Base-by-base conservation (phyloP, 2,113 vertebrate genomes). In the Bolborhynchus lineola region DNA sequence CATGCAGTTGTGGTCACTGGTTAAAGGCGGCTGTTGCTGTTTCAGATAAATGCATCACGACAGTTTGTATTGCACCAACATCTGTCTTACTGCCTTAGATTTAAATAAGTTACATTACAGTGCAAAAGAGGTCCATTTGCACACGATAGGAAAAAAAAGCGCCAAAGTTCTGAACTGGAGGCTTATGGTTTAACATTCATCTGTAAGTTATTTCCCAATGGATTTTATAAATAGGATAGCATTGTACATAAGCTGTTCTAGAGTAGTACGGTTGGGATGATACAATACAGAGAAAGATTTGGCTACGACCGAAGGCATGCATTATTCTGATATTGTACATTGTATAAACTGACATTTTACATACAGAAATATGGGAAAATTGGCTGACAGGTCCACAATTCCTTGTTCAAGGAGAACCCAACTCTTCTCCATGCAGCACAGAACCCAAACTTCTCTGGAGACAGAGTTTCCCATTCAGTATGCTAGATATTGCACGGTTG, bases 291-390 rank as follows among this genome's bases (percentile, higher is more conserved):
- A 98, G 97, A 91, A 94, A 97, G 97, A 81, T 94, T 98, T 94
- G 97, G 98, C 98, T 99, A 97, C 98, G 99, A 98, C 98, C 97
- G 89, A 97, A 98, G 97, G 98, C 99, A 99, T 99, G 99, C 99
- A 99, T 98, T 97, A 98, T 75, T 96, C 49, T 42, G 93, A 91
- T 98, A 98, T 97, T 98, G 97, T 99, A 99, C 98, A 99, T 90
- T 96, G 88, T 96, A 97, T 96, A 98, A 98, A 98, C 94, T 74
- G 97, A 97, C 97, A 97, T 97, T 97, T 95, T 98, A 98, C 98
- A 98, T 97, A 97, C 97, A 97, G 97, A 94, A 97, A 95, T 53
- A 95, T 95, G 98, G 97, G 97, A 97, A 97, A 97, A 94, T 89
- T 85, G 96, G 96, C 97, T 97, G 97, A 98, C 93, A 95, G 97